Conservation (phyloP, 2,113 vertebrate genomes). For the Martes martes region DNA sequence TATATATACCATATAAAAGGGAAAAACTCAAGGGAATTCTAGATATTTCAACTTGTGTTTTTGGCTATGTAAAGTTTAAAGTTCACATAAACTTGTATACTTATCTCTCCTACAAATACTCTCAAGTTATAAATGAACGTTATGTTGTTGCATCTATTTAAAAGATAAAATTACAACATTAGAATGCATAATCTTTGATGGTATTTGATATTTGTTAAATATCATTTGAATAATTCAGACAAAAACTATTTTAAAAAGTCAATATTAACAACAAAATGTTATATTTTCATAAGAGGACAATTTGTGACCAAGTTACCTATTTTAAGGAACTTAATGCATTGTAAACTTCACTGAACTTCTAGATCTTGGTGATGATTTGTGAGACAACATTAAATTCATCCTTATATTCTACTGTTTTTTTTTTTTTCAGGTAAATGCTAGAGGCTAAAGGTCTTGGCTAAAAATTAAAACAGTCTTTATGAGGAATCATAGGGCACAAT, state of each 20-base stretch:
- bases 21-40: neutral
- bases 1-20: neutral
- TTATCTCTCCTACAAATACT: neutral
- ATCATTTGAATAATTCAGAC: neutral
- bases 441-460: neutral
- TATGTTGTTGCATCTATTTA: neutral
- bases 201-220: neutral
- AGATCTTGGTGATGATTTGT: neutral
- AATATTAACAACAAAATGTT: neutral
- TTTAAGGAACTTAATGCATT: neutral
- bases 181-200: neutral
- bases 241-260: neutral
- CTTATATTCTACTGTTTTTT: neutral
- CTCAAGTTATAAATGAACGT: neutral
- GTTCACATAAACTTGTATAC: neutral
- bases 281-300: neutral
- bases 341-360: neutral
- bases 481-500: neutral
- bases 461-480: neutral
- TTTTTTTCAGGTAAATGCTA: neutral
- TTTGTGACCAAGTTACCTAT: neutral
- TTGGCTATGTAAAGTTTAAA: neutral
- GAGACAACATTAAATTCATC: neutral
- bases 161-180: neutral
- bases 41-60: neutral